phyloP scores from a whole-genome alignment of 2,888 invertebrate species.

The Temnothorax ravouxi region DNA sequence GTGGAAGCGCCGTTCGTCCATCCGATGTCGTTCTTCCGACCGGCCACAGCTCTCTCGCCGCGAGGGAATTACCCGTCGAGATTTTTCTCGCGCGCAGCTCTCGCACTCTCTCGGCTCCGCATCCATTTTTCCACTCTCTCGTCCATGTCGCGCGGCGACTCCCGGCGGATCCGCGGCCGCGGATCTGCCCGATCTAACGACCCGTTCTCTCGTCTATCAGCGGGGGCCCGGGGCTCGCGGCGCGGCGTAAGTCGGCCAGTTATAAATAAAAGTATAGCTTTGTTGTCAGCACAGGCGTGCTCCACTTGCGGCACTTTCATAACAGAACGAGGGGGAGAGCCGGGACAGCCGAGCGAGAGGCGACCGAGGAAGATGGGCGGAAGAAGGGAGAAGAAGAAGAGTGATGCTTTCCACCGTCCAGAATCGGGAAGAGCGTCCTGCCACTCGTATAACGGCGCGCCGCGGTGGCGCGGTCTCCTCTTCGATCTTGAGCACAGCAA shows the following conservation, averaged over 20 bases:
- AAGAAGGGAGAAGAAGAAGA: slow-evolving; percentile 33
- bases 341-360: slow-evolving; percentile 63
- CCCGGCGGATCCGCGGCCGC: slow-evolving; percentile 4
- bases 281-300: slow-evolving; percentile 76
- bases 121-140: slow-evolving; percentile 64
- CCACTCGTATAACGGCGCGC: slow-evolving; percentile 16
- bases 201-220: slow-evolving; percentile 38
- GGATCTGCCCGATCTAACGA: slow-evolving; percentile 30
- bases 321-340: slow-evolving; percentile 76
- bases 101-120: slow-evolving; percentile 50
- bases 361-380: slow-evolving; percentile 34
- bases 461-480: slow-evolving; percentile 21
- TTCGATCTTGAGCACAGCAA: slow-evolving; percentile 49
- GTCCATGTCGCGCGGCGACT: slow-evolving; percentile 7
- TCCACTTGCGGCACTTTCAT: slow-evolving; percentile 83
- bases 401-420: slow-evolving; percentile 55
- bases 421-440: slow-evolving; percentile 54
- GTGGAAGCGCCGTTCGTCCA: slow-evolving; percentile 19
- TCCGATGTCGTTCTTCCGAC: slow-evolving; percentile 1
- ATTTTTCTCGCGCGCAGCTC: slow-evolving; percentile 45
- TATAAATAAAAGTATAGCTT: slow-evolving; percentile 81
- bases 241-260: slow-evolving; percentile 79
- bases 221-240: slow-evolving; percentile 8
- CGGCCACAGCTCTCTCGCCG: slow-evolving; percentile 50
- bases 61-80: slow-evolving; percentile 31